Evolutionary conservation across 2,113 vertebrate species (phyloP), one percentile per base, ranked within the genome.

Genomic region (Helogale parvula): DNA sequence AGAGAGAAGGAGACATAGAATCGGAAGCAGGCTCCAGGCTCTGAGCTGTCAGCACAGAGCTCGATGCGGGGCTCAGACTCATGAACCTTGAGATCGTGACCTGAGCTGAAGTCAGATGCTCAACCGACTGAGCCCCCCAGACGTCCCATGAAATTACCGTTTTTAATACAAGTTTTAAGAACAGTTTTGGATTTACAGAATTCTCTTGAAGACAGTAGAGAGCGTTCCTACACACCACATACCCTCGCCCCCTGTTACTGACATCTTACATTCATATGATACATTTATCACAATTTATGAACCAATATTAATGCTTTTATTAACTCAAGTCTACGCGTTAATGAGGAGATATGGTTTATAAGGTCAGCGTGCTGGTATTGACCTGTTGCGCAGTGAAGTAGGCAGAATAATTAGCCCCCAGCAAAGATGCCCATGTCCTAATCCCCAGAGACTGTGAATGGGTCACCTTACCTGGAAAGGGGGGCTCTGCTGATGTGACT

Each of bases 221-320:
- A 65, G 12, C 13, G 27, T 47, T 38, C 41, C 29, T 10, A 8
- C 6, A 0, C 5, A 11, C 25, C 27, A n/a, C 50, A 27, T 31
- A 14, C 12, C 25, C 7, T 12, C 0, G 0, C 1, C 5, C 47
- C 47, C 38, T 38, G 19, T 41, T 10, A 41, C 0, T 45, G 11
- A 66, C 11, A 23, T n/a, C 45, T 83, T 31, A 4, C 23, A 7
- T 31, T 14, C 3, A 6, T 47, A 69, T 10, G 17, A 15, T 14
- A 14, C 7, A 7, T 57, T 31, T 41, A 15, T n/a, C 35, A 60
- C 31, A 27, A 27, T 8, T n/a, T 65, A 21, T 15, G 25, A 38
- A 10, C 60, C 5, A 0, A 38, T 76, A 3, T 25, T 31, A 57
- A 23, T 66, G 29, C 14, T 69, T 90, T 83, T 8, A 52, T n/a